Percentiles rank a stretch among this genome's conserved stretches.
phyloP scores from a whole-genome alignment of 2,113 vertebrate genomes.

The Passer domesticus region DNA sequence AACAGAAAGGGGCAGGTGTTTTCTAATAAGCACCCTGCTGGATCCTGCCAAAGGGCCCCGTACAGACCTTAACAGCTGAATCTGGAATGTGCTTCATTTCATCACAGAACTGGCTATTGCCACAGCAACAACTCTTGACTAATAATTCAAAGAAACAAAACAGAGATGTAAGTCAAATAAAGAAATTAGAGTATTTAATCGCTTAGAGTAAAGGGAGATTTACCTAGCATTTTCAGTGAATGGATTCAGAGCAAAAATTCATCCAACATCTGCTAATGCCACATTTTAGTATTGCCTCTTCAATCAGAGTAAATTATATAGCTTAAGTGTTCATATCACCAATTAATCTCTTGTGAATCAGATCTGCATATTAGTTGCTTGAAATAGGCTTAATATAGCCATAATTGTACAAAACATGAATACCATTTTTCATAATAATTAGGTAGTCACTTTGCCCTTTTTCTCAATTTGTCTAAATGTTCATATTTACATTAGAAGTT shows the following conservation, averaged over 20 bases:
- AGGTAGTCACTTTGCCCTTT: neutral
- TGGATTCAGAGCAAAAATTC: neutral
- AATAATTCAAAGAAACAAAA: constrained; percentile 34
- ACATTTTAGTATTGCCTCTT: constrained; percentile 45
- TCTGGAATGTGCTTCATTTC: neutral
- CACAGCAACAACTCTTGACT: constrained; percentile 6
- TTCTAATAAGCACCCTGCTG: neutral
- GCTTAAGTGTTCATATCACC: constrained; percentile 46
- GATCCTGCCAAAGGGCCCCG: neutral
- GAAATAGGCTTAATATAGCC: constrained; percentile 47
- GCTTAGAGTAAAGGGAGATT: neutral
- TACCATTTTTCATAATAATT: constrained; percentile 60
- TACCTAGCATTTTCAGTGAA: neutral
- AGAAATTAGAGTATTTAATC: neutral
- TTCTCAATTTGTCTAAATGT: constrained; percentile 31
- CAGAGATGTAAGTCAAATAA: constrained; percentile 14
- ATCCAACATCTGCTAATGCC: constrained; percentile 12
- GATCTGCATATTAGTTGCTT: constrained; percentile 54
- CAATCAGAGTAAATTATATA: constrained; percentile 46
- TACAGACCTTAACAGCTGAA: neutral
- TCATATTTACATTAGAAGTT: neutral
- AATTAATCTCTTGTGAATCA: constrained; percentile 62
- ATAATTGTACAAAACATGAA: constrained; percentile 47
- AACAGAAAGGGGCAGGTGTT: constrained; percentile 11
- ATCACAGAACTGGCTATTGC: neutral